These are phyloP conservation scores for Alcis repandata DNA, from an alignment of 2,888 invertebrate species.

Conservation along the genomic window DNA sequence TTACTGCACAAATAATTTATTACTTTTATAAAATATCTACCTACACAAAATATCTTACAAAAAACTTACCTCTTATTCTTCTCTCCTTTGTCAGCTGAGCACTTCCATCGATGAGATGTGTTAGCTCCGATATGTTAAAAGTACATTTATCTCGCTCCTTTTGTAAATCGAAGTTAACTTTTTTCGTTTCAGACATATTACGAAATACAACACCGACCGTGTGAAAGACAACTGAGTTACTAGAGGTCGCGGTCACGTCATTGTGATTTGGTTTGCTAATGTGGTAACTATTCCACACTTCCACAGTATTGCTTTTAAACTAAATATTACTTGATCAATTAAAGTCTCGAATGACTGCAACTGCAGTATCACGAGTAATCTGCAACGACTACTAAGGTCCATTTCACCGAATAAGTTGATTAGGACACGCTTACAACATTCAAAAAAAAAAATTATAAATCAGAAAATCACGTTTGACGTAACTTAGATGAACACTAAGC, in stretches of 20 bases:
- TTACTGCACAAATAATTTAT: not conserved
- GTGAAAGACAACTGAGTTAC: conserved; percentile 14
- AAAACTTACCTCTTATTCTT: conserved; percentile 75
- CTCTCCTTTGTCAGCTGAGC: conserved; percentile 90
- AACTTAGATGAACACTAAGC: no score
- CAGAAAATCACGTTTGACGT: no score
- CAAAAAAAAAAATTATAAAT: no score
- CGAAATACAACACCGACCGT: conserved; percentile 9
- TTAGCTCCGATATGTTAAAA: conserved; percentile 92
- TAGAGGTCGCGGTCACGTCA: not conserved
- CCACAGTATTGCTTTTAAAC: no score
- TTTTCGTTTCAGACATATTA: conserved; percentile 57
- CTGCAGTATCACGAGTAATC: no score
- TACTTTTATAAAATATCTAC: not conserved
- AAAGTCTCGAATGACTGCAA: no score
- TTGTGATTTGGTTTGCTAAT: not conserved
- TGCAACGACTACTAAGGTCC: no score
- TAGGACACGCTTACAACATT: no score
- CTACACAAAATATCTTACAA: not conserved
- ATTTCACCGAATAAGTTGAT: no score
- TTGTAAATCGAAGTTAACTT: conserved; percentile 89
- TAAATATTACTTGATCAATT: no score
- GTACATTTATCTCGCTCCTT: conserved; percentile 91
- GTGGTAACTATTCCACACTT: not conserved
- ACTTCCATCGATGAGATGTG: conserved; percentile 93